phyloP scores from a whole-genome alignment of 2,113 vertebrate genomes.

The Zingel zingel region DNA sequence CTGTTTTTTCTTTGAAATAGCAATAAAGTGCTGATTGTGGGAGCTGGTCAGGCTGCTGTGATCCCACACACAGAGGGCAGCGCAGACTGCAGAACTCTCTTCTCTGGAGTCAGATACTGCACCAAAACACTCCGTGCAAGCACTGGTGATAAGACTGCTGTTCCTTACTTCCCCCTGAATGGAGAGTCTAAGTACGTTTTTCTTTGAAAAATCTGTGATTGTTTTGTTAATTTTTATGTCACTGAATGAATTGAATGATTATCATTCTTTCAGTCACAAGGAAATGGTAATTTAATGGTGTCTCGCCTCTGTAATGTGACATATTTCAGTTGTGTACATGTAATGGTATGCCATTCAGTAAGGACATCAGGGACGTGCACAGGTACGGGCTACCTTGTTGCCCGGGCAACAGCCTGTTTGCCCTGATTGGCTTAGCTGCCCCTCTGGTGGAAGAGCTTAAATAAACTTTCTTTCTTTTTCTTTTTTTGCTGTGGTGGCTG shows the following conservation, averaged over 20 bases:
- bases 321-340: no score
- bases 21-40: conserved; percentile 86
- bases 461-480: no score
- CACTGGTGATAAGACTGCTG: conserved; percentile 65
- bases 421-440: no score
- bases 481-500: no score
- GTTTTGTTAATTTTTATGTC: conserved; percentile 1
- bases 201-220: neutral
- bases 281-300: neutral
- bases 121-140: conserved; percentile 71
- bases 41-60: conserved; percentile 75
- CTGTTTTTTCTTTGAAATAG: conserved; percentile 73
- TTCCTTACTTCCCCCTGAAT: conserved; percentile 87
- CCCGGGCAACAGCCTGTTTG: no score
- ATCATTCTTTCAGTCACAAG: neutral
- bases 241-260: neutral
- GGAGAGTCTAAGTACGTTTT: conserved; percentile 86
- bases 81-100: conserved; percentile 81
- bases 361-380: neutral
- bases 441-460: no score
- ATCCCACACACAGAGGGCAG: conserved; percentile 72
- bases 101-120: conserved; percentile 87
- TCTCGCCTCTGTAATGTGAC: neutral
- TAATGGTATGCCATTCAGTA: neutral
- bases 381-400: no score